phyloP scores from a whole-genome alignment of 2,113 vertebrate genomes.

The Elgaria multicarinata region DNA sequence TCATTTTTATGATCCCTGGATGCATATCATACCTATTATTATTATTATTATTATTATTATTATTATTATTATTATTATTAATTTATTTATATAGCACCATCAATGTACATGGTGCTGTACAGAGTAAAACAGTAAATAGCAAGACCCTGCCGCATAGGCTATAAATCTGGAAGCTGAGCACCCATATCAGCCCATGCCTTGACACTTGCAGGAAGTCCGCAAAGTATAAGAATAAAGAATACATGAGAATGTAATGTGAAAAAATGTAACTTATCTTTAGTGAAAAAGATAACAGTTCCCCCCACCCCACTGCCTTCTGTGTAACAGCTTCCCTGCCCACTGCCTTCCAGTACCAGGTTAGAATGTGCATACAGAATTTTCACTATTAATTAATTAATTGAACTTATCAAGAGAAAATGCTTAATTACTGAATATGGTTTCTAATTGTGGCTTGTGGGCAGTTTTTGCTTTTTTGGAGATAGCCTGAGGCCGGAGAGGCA shows the following conservation, averaged over 20 bases:
- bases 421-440: constrained; percentile 13
- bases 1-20: neutral
- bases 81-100: too few species aligned
- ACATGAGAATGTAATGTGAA: neutral
- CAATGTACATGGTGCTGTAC: too few species aligned
- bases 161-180: too few species aligned
- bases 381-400: constrained; percentile 44
- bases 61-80: too few species aligned
- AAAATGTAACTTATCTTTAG: neutral
- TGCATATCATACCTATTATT: neutral
- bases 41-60: too few species aligned
- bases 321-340: neutral
- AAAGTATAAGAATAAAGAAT: neutral
- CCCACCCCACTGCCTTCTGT: too few species aligned
- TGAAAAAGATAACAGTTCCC: too few species aligned
- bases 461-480: constrained; percentile 26
- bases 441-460: neutral
- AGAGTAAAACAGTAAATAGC: too few species aligned
- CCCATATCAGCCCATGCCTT: neutral
- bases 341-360: neutral
- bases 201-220: neutral
- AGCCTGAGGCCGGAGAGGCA: constrained; percentile 30
- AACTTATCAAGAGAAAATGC: constrained; percentile 18
- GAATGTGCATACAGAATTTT: constrained; percentile 6
- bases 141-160: too few species aligned